Base-by-base conservation (phyloP, 1,140 invertebrate species). In the Cepaea nemoralis region DNA sequence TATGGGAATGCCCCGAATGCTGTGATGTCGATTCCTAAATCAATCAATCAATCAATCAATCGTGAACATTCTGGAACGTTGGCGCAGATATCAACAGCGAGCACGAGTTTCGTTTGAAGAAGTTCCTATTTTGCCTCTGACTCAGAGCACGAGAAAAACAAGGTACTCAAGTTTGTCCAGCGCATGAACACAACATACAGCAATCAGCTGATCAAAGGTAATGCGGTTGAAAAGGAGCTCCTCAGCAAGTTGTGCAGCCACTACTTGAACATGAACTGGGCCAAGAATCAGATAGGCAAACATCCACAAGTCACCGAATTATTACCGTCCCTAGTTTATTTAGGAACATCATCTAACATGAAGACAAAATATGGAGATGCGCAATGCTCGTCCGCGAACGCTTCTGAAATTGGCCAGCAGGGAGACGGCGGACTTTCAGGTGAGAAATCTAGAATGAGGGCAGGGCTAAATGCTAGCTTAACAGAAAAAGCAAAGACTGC, bases 161-260 rank as follows among this genome's bases (percentile, higher is more conserved):
- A 27, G 12, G 42, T 74, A 42, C 27, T 74, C 24, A 42, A 48
- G 14, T 74, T 74, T 33, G 71, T 74, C 12, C 37, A 74, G 22
- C 19, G 71, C 0, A 6, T 74, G 42, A 45, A 74, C 22, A 74
- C 39, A 24, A 39, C 48, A 31, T 74, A 74, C 42, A 45, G 71
- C 0, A 45, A 74, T 5, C 71, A 74, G 42, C 71, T 74, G 40
- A 45, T 42, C 27, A 42, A 74, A 33, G 71, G 71, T 22, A 45
- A 74, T 45, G 8, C n/a, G 0, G 27, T 2, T 42, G 50, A 40
- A 1, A 74, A 74, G 42, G 27, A 42, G 22, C 71, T 40, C 27
- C 42, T 74, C 1, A 74, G 50, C 71, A 74, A 48, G 31, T 5
- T 48, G 1, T 74, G 71, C 24, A 74, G 35, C 27, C 27, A 48